Evolutionary conservation across 2,797 vertebrate species (phyloP).

Genomic region (Cheirogaleus major): DNA sequence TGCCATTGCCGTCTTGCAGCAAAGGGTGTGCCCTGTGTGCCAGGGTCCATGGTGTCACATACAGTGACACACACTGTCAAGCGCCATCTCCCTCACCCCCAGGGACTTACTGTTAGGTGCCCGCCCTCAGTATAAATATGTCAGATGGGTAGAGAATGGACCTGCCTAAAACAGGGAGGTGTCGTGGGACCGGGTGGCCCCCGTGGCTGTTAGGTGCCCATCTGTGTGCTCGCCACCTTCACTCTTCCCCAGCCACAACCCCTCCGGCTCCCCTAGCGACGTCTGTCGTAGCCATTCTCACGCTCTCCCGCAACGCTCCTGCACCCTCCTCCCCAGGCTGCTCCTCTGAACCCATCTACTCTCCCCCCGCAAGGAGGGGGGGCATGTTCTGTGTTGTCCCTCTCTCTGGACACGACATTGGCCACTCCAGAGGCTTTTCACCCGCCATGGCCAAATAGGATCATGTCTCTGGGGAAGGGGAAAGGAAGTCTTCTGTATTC

Average conservation of each 20-base stretch:
- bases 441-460: background rate
- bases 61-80: background rate
- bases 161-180: background rate
- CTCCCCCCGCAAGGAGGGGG: background rate
- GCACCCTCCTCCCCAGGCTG: background rate
- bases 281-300: background rate
- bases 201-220: background rate
- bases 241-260: background rate
- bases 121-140: background rate
- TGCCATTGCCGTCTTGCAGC: background rate
- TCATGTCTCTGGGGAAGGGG: background rate
- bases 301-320: fast-evolving
- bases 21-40: background rate
- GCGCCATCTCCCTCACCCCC: background rate
- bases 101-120: background rate
- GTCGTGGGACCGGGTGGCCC: background rate
- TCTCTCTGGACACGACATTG: background rate
- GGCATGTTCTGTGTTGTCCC: background rate
- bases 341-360: background rate
- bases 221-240: background rate
- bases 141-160: background rate
- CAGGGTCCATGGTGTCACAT: background rate
- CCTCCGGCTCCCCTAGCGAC: background rate
- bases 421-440: background rate
- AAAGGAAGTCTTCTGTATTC: background rate